Conservation (phyloP, 2,888 invertebrate genomes). For the Escarpia spicata region DNA sequence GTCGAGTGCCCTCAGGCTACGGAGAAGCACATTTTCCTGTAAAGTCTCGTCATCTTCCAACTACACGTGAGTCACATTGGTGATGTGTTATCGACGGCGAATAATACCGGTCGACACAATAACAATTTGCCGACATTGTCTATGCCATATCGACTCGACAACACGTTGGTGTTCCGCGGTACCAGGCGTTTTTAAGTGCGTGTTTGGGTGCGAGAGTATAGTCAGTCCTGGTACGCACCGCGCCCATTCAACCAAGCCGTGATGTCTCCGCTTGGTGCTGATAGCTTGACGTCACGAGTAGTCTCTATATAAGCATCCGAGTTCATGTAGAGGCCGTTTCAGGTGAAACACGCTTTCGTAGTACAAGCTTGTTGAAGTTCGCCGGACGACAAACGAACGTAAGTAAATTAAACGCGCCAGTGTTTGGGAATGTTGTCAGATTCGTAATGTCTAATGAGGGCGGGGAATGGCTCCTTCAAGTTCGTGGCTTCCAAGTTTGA, state of each 20-base stretch:
- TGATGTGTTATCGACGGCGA: background rate
- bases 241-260: background rate
- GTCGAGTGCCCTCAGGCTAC: background rate
- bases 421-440: background rate
- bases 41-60: slow-evolving; percentile 1
- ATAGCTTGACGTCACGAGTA: background rate
- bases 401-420: background rate
- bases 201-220: background rate
- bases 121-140: background rate
- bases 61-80: background rate
- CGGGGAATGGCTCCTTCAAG: background rate
- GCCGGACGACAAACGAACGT: background rate
- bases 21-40: background rate
- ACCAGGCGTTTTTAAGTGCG: background rate
- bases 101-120: background rate
- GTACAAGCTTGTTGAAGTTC: background rate
- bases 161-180: background rate
- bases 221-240: background rate
- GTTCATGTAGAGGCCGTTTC: background rate
- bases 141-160: background rate
- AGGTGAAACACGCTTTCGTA: background rate
- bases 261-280: background rate
- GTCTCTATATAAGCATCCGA: background rate
- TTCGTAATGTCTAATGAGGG: too few relatives aligned
- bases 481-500: background rate